phyloP scores from a whole-genome alignment of 2,113 vertebrate species.

The Campylomormyrus tamandua region DNA sequence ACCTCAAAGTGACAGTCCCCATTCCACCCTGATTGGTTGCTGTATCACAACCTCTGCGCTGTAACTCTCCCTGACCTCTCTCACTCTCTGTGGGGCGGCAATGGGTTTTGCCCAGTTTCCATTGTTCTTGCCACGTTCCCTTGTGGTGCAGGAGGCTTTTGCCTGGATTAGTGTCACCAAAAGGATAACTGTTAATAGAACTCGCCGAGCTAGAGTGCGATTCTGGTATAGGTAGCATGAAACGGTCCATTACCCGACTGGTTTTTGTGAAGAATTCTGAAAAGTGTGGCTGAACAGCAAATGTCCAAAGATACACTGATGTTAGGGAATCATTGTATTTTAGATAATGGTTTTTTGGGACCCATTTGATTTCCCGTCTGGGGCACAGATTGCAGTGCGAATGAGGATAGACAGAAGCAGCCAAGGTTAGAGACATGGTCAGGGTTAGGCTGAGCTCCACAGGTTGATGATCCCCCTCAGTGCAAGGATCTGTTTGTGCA shows the following conservation, averaged over 20 bases:
- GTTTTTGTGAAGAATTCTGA: background rate
- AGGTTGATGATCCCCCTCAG: background rate
- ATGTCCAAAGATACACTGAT: background rate
- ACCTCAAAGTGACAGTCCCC: background rate
- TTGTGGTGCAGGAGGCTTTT: background rate
- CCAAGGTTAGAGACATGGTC: background rate
- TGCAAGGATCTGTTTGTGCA: background rate
- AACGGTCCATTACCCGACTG: background rate
- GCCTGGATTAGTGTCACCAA: background rate
- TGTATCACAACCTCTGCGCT: background rate
- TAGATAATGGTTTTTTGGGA: slow-evolving; percentile 13
- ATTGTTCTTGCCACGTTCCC: background rate
- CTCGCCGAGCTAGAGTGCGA: background rate
- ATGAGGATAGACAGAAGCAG: slow-evolving; percentile 51
- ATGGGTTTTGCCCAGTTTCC: background rate
- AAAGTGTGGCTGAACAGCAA: background rate
- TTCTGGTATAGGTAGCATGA: background rate
- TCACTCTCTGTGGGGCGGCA: background rate
- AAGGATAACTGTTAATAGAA: background rate
- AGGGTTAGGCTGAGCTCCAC: background rate
- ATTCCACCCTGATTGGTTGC: background rate
- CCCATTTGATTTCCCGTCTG: slow-evolving; percentile 35
- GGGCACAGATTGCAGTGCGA: slow-evolving; percentile 31
- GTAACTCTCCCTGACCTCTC: background rate
- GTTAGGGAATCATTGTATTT: background rate